These are phyloP conservation scores for Chamaetylas fuelleborni DNA, from an alignment of 2,113 vertebrate species.

Conservation along the genomic window DNA sequence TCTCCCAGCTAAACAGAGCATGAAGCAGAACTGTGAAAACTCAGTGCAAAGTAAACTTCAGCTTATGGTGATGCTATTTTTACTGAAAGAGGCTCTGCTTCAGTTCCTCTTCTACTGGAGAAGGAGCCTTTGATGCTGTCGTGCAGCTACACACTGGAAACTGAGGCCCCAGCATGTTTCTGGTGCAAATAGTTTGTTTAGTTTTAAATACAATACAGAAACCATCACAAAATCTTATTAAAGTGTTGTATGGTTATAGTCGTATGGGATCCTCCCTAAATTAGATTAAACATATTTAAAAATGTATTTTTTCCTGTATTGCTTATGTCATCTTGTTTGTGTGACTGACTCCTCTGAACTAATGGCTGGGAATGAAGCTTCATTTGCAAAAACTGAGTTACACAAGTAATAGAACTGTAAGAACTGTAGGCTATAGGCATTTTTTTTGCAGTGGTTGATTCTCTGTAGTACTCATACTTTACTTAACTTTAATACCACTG, in stretches of 20 bases:
- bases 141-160: not conserved
- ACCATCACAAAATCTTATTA: not conserved
- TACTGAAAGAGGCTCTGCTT: not conserved
- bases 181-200: not conserved
- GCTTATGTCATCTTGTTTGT: not conserved
- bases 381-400: not conserved
- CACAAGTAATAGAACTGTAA: not conserved
- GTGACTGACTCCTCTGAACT: not conserved
- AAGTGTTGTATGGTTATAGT: not conserved
- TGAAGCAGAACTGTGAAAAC: not conserved
- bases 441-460: not conserved
- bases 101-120: slow-evolving; percentile 1
- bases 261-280: not conserved
- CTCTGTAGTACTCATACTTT: not conserved
- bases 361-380: not conserved
- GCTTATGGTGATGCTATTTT: not conserved
- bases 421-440: not conserved
- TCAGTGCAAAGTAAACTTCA: not conserved
- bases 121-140: not conserved
- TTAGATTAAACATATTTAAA: not conserved
- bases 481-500: not conserved
- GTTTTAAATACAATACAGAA: not conserved
- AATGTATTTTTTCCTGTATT: not conserved
- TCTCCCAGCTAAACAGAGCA: not conserved
- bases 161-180: not conserved